These are phyloP conservation scores for Noctua comes DNA, from an alignment of 2,888 invertebrate genomes.

Conservation along the genomic window DNA sequence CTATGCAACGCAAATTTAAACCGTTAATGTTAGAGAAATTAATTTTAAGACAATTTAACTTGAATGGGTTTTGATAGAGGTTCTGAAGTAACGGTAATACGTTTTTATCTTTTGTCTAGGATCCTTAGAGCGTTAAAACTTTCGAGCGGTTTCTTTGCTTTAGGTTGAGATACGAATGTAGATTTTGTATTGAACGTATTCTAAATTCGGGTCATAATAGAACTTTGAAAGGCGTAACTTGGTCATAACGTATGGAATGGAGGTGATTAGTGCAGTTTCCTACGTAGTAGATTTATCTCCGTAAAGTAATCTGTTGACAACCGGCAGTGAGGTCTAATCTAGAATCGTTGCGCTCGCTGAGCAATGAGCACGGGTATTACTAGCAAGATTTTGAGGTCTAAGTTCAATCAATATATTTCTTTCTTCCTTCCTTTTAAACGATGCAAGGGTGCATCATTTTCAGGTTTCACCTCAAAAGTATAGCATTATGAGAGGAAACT, in stretches of 20 bases:
- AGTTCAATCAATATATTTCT: background rate
- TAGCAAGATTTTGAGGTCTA: background rate
- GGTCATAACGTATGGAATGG: background rate
- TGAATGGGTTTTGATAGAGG: background rate
- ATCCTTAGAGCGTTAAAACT: background rate
- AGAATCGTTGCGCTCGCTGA: constrained; percentile 6
- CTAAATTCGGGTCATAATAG: background rate
- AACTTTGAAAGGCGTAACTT: background rate
- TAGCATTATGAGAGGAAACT: background rate
- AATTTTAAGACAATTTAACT: constrained; percentile 16
- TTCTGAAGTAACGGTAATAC: background rate
- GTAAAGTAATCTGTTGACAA: background rate
- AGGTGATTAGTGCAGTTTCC: constrained; percentile 22
- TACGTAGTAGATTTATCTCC: constrained; percentile 9
- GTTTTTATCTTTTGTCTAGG: constrained; percentile 11
- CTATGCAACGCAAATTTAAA: constrained; percentile 47
- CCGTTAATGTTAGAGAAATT: constrained; percentile 22
- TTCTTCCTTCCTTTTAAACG: background rate
- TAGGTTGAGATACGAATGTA: background rate
- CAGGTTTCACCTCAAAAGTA: background rate
- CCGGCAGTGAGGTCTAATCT: constrained; percentile 6
- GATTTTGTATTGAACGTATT: background rate
- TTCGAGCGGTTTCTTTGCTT: background rate
- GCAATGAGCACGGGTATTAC: background rate
- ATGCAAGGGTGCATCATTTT: background rate